A percentile compares a stretch with the other conserved stretches of the same genome.
These are phyloP conservation scores for Macrochelys suwanniensis DNA, from an alignment of 2,797 vertebrate species.

Conservation along the genomic window DNA sequence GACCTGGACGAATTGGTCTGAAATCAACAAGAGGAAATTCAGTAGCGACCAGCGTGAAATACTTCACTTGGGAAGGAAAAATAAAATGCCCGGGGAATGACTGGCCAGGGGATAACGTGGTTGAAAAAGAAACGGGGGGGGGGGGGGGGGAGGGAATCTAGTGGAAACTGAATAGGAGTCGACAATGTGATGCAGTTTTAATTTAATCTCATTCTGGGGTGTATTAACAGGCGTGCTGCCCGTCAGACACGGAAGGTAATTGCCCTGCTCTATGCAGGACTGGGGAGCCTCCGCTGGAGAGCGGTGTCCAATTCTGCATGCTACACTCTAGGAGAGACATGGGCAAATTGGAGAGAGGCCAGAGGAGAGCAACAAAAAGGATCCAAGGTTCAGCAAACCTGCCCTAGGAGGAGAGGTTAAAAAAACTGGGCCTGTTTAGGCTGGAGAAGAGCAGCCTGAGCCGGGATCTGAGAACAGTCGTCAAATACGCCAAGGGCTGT, in stretches of 20 bases:
- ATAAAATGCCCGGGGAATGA: not conserved
- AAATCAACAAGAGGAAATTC: not conserved
- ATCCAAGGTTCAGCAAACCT: not conserved
- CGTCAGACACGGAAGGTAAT: not conserved
- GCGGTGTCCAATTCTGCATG: accelerated
- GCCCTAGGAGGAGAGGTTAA: not conserved
- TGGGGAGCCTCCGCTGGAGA: not conserved
- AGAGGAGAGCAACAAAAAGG: not conserved
- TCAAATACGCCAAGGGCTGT: not conserved
- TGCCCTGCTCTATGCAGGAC: not conserved
- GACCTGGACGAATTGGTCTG: not conserved
- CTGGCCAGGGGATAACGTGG: not conserved
- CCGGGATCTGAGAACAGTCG: not conserved
- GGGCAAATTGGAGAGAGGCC: not conserved
- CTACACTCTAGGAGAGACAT: not conserved
- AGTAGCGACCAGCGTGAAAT: not conserved
- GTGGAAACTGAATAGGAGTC: not conserved
- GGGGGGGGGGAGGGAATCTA: not conserved
- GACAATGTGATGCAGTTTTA: not conserved
- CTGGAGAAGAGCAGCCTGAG: not conserved
- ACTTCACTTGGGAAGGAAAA: not conserved
- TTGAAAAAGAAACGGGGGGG: not conserved
- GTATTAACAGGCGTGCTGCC: too few relatives aligned
- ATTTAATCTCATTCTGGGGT: not conserved
- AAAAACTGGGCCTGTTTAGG: not conserved